These are phyloP conservation scores for Polyodon spathula DNA, from an alignment of 2,113 vertebrate species.

Conservation along the genomic window DNA sequence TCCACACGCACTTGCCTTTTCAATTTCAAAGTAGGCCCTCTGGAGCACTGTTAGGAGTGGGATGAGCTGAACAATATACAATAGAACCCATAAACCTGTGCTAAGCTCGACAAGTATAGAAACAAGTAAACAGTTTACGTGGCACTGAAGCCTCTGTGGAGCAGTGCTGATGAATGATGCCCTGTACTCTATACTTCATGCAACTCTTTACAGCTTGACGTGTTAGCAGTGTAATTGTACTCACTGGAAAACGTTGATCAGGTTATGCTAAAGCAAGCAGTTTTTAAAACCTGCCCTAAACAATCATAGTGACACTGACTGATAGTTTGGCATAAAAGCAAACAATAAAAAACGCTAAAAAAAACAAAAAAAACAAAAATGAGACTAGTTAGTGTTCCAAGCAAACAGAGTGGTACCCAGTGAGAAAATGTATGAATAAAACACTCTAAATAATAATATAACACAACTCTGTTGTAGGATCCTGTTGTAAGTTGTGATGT, in stretches of 20 bases:
- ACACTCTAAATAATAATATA: no score
- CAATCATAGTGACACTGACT: conserved; percentile 13
- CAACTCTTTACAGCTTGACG: conserved; percentile 13
- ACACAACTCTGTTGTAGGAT: no score
- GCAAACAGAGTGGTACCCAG: no score
- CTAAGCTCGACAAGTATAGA: neutral
- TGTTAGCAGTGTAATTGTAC: neutral
- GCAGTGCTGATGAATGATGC: conserved; percentile 7
- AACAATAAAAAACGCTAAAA: neutral
- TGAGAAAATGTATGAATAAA: no score
- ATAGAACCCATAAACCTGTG: conserved; percentile 2
- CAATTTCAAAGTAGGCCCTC: neutral
- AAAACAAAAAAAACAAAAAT: no score
- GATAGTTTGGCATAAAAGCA: neutral
- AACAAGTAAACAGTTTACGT: conserved; percentile 10
- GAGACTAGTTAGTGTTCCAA: neutral
- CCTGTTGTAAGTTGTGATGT: no score
- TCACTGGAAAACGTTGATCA: conserved; percentile 13
- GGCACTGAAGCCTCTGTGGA: neutral
- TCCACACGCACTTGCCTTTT: neutral
- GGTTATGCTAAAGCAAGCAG: conserved; percentile 15
- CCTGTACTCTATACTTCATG: neutral
- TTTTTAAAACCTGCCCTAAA: conserved; percentile 19
- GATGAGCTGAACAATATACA: neutral
- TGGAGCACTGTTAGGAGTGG: conserved; percentile 6